These are phyloP conservation scores for Malurus leucopterus DNA, from an alignment of 2,797 vertebrate genomes.

Conservation along the genomic window DNA sequence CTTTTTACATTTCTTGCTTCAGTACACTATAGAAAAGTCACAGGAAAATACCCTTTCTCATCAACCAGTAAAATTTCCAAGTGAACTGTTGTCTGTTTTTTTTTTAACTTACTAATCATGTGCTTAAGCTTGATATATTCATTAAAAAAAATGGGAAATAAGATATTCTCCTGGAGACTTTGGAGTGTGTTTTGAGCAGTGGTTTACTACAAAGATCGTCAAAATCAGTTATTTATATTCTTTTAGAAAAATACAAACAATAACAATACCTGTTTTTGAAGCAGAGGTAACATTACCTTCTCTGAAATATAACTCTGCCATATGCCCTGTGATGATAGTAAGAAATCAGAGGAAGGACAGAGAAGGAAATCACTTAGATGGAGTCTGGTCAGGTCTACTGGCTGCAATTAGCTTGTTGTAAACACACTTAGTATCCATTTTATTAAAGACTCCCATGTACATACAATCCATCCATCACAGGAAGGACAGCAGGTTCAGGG, in stretches of 20 bases:
- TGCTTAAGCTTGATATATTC: neutral
- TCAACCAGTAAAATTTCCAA: neutral
- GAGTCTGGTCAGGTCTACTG: neutral
- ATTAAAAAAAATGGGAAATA: neutral
- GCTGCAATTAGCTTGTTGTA: neutral
- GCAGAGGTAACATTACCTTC: neutral
- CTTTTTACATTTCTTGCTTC: neutral
- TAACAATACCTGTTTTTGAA: neutral
- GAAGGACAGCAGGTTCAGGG: neutral
- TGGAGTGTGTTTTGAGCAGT: neutral
- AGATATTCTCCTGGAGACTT: neutral
- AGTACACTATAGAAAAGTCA: neutral
- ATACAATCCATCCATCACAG: neutral
- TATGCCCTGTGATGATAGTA: neutral
- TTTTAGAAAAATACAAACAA: neutral
- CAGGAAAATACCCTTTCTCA: neutral
- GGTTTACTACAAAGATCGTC: neutral
- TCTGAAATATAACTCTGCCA: neutral
- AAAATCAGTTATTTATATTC: neutral
- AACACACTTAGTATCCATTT: neutral
- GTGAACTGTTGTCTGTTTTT: neutral
- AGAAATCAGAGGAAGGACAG: neutral
- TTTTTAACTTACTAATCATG: neutral
- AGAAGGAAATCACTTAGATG: neutral
- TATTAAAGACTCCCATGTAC: neutral